Evolutionary conservation across 2,113 vertebrate genomes (phyloP).

Genomic region (Nettapus auritus): DNA sequence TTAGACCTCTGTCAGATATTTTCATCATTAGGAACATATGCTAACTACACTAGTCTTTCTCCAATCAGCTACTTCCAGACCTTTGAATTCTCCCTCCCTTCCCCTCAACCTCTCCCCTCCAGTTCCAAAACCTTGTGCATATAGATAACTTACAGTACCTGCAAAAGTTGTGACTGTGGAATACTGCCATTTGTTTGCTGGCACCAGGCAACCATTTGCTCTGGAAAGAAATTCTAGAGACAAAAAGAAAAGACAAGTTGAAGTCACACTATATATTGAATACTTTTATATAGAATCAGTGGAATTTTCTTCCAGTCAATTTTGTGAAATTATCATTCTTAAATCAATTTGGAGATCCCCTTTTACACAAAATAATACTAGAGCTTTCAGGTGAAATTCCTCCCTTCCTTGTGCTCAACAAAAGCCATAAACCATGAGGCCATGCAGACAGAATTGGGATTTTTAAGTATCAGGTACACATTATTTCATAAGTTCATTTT

Average conservation of each 20-base stretch:
- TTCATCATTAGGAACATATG: background rate
- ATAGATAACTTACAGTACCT: constrained; percentile 80
- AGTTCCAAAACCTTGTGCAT: background rate
- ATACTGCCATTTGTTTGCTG: constrained; percentile 91
- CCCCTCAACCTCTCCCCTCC: background rate
- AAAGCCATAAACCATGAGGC: background rate
- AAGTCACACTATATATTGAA: background rate
- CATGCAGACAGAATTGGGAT: background rate
- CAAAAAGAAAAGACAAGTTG: constrained; percentile 21
- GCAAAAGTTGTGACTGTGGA: constrained; percentile 91
- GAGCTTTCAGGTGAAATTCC: background rate
- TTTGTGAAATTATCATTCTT: background rate
- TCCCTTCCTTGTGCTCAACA: constrained; percentile 23
- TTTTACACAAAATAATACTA: background rate
- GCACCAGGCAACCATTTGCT: constrained; percentile 97
- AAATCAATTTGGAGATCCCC: background rate
- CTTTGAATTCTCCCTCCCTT: background rate
- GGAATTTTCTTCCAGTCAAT: background rate
- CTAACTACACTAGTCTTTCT: background rate
- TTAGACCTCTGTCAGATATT: background rate
- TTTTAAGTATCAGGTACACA: constrained; percentile 7
- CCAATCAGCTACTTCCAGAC: background rate
- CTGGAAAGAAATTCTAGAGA: constrained; percentile 94
- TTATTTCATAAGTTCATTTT: background rate
- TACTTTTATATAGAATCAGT: background rate